These are phyloP conservation scores for Hippoglossus hippoglossus DNA, from an alignment of 2,797 vertebrate genomes.

Conservation along the genomic window DNA sequence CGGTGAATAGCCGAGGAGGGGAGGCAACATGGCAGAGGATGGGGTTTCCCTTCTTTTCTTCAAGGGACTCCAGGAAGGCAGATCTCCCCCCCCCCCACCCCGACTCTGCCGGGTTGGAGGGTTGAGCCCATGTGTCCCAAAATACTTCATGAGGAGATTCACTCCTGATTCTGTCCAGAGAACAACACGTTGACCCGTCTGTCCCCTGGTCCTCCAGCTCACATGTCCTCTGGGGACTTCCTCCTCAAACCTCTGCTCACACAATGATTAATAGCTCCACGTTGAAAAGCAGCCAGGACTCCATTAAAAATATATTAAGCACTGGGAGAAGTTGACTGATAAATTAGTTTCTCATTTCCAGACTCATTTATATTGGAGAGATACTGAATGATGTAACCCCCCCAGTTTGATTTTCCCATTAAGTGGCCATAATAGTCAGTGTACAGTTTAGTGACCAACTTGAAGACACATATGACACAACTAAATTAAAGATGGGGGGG, in stretches of 20 bases:
- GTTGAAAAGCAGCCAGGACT: conserved; percentile 15
- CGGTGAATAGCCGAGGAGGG: conserved; percentile 45
- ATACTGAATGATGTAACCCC: not conserved
- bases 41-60: conserved; percentile 62
- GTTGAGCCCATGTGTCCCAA: conserved; percentile 2
- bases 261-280: conserved; percentile 19
- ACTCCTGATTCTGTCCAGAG: not conserved
- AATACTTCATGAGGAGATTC: conserved; percentile 26
- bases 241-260: no score
- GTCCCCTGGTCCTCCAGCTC: not conserved
- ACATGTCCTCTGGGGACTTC: no score
- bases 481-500: no score
- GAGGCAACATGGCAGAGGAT: conserved; percentile 34
- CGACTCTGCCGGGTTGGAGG: conserved; percentile 26
- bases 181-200: not conserved
- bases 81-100: conserved; percentile 36
- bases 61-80: conserved; percentile 58
- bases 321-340: conserved; percentile 15
- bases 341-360: conserved; percentile 18
- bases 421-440: no score
- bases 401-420: no score
- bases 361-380: not conserved
- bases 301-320: conserved; percentile 42
- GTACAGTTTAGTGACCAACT: no score
- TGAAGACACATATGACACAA: no score